Evolutionary conservation across 2,888 invertebrate genomes (phyloP).

Genomic region (Allophyes oxyacanthae): DNA sequence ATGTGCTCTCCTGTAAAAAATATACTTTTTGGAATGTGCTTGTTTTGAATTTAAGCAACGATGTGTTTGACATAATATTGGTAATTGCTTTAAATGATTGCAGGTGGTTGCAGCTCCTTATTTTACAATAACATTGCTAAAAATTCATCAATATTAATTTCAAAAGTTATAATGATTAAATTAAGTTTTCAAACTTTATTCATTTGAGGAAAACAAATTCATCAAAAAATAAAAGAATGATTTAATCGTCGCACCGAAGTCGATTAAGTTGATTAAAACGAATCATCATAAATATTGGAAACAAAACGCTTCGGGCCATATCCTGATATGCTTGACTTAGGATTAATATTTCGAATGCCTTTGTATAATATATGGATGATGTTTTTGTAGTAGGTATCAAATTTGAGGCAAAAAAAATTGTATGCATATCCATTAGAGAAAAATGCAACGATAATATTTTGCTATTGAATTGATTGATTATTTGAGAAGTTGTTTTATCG

Average conservation of each 20-base stretch:
- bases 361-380: constrained; percentile 21
- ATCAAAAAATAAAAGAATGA: constrained; percentile 27
- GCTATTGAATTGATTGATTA: too few species aligned
- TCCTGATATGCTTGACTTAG: constrained; percentile 34
- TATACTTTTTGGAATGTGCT: too few species aligned
- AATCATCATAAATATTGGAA: constrained; percentile 49
- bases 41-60: too few species aligned
- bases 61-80: too few species aligned
- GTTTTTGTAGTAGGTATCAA: too few species aligned
- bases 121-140: not conserved
- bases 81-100: too few species aligned
- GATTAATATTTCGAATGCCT: constrained; percentile 42
- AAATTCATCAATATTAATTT: constrained; percentile 16
- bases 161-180: constrained; percentile 28
- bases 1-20: too few species aligned
- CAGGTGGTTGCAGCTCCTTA: too few species aligned
- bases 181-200: constrained; percentile 24
- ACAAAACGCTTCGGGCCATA: constrained; percentile 42
- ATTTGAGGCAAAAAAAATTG: too few species aligned
- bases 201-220: constrained; percentile 24
- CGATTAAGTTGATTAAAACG: constrained; percentile 59
- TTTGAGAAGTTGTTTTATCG: too few species aligned
- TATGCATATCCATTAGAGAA: too few species aligned
- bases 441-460: too few species aligned
- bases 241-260: constrained; percentile 50